Conservation (phyloP, 2,797 vertebrate species). For the Lepus oiostolus region DNA sequence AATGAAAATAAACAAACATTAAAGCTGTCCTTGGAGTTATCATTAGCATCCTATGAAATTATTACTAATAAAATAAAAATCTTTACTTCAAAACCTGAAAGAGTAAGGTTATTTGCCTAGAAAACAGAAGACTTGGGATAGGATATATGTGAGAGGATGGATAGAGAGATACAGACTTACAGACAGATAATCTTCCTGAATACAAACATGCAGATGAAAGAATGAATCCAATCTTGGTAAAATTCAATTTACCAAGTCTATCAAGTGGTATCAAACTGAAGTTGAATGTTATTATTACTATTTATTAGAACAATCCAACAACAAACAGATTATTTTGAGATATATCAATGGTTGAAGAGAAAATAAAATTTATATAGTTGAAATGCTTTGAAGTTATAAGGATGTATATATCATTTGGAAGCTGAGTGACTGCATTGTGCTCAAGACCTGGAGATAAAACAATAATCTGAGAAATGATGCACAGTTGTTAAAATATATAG, state of each 20-base stretch:
- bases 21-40: neutral
- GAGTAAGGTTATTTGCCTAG: neutral
- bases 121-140: neutral
- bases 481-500: neutral
- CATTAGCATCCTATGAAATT: neutral
- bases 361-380: neutral
- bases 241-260: neutral
- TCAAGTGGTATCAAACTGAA: neutral
- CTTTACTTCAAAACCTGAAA: constrained; percentile 31
- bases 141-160: neutral
- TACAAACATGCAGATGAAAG: neutral
- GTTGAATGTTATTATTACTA: neutral
- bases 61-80: neutral
- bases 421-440: neutral
- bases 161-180: neutral
- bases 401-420: neutral
- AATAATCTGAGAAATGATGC: neutral
- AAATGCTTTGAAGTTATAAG: neutral
- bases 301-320: neutral
- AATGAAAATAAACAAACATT: too few relatives aligned
- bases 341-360: neutral
- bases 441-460: neutral
- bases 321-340: neutral
- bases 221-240: neutral
- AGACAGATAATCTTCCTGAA: neutral